A percentile compares a stretch with the other conserved stretches of the same genome.
Conservation (phyloP, 2,888 invertebrate genomes). For the Phengaris arion region DNA sequence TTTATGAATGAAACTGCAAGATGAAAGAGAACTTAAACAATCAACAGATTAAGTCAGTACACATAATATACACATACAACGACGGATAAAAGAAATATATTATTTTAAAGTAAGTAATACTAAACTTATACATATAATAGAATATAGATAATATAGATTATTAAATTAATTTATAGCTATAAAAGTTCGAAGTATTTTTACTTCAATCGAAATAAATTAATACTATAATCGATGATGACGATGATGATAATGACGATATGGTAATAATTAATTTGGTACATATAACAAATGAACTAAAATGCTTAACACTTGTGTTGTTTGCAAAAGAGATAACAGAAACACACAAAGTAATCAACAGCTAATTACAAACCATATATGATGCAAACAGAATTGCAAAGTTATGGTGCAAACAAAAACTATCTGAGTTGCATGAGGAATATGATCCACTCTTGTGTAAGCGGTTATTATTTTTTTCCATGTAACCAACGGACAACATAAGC, state of each 20-base stretch:
- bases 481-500: constrained; percentile 17
- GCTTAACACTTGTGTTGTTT: constrained; percentile 12
- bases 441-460: not conserved
- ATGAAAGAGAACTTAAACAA: too few species aligned
- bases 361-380: constrained; percentile 24
- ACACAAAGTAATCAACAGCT: constrained; percentile 25
- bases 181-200: too few species aligned
- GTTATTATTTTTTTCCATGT: constrained; percentile 2
- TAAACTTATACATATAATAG: too few species aligned
- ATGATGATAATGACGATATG: not conserved
- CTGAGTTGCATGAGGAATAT: not conserved
- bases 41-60: too few species aligned
- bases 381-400: constrained; percentile 18
- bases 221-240: not conserved
- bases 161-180: too few species aligned
- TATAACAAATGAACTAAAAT: constrained; percentile 16
- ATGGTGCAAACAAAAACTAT: not conserved
- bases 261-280: constrained; percentile 17
- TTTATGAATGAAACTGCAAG: too few species aligned
- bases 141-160: too few species aligned
- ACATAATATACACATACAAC: too few species aligned
- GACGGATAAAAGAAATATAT: too few species aligned
- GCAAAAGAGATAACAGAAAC: constrained; percentile 18
- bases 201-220: too few species aligned
- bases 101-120: too few species aligned